Conservation (phyloP, 1,140 invertebrate genomes). For the Drosophila hydei region DNA sequence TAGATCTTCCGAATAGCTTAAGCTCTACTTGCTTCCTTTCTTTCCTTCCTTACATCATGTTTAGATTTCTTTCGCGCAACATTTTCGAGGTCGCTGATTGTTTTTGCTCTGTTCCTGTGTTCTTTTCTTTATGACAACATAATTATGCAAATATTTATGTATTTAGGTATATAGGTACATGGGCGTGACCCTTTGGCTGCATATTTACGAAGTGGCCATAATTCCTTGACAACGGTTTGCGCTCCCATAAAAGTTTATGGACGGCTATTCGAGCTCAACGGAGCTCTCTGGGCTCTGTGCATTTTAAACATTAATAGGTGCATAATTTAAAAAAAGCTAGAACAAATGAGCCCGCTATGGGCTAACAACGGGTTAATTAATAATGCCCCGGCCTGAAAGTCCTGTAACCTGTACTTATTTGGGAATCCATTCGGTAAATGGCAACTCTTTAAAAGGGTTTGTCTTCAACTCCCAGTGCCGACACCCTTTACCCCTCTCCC, state of each 20-base stretch:
- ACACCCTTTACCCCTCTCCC: conserved; percentile 21
- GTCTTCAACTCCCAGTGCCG: conserved; percentile 54
- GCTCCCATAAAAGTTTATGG: conserved; percentile 74
- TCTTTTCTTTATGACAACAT: conserved; percentile 10
- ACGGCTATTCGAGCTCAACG: conserved; percentile 13
- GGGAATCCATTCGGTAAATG: conserved; percentile 71
- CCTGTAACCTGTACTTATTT: conserved; percentile 60
- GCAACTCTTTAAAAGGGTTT: conserved; percentile 68
- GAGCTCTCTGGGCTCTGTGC: conserved; percentile 43
- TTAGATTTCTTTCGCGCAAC: background rate
- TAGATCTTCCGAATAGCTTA: too few species aligned
- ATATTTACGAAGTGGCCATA: conserved; percentile 58
- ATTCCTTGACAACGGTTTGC: conserved; percentile 75
- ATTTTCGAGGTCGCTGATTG: conserved; percentile 12
- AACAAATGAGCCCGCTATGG: conserved; percentile 69
- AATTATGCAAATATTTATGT: conserved; percentile 47
- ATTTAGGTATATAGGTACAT: conserved; percentile 21
- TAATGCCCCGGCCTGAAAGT: conserved; percentile 59
- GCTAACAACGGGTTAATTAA: conserved; percentile 76
- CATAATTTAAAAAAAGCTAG: conserved; percentile 68
- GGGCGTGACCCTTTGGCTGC: conserved; percentile 36
- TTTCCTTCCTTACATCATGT: background rate
- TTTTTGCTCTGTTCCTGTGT: background rate
- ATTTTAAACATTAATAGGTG: conserved; percentile 80
- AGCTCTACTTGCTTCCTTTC: background rate